Evolutionary conservation across 2,113 vertebrate species (phyloP), one percentile per base, ranked within the genome.

Genomic region (Caranx melampygus): DNA sequence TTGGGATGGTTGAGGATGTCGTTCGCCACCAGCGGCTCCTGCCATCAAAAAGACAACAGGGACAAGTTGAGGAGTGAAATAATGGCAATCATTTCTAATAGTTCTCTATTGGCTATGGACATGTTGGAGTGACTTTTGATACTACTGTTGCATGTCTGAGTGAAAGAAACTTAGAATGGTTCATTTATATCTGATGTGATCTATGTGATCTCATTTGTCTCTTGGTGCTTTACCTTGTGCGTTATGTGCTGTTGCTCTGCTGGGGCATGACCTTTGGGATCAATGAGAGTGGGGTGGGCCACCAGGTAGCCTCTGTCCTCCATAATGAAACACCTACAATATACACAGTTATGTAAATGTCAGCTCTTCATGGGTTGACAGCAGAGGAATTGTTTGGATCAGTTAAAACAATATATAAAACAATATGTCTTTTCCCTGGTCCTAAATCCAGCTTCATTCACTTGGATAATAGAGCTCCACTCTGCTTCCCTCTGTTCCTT

Each of bases 171-270:
- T 3, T 12, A 11, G n/a, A 54, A 21, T 4, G 15, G 15, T 37
- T 33, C 26, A 44, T 26, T 64, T 8, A 64, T 44, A 20, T 44
- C 9, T 26, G 11, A 14, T 26, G n/a, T 20, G 21, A 42, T 45
- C 11, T 21, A 0, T 49, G 8, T 9, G 26, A 26, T 26, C 26
- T 26, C 26, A 40, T 33, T 11, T 40, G 58, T n/a, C 12, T 7
- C 7, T 1, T 5, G 21, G 21, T 60, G 14, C 31, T 60, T 66
- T 94, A 99, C 98, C 97, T 99, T 99, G 92, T 99, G 98, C 0
- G 98, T 99, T 69, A 99, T 99, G 92, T 99, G 98, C 87, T 99
- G 98, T 5, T 99, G 98, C 79, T 99, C 98, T 85, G 98, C 97
- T 0, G 98, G 98, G 0, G 97, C 97, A 0, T 99, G 98, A 44